phyloP scores from a whole-genome alignment of 2,797 vertebrate genomes.

The Melanotaenia nigrans region DNA sequence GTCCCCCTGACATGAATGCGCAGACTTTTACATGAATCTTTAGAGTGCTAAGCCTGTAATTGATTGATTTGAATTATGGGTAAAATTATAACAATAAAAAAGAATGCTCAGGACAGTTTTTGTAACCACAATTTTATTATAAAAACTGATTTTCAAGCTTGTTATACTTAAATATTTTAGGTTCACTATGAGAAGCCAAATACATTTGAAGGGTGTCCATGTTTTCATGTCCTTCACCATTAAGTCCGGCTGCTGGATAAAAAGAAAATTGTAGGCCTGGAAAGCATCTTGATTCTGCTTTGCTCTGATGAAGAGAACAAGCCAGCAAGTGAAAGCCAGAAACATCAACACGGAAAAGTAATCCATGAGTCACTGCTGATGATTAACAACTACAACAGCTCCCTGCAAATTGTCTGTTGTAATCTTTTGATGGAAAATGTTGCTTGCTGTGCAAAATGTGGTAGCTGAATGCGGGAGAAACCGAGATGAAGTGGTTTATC shows the following conservation, averaged over 20 bases:
- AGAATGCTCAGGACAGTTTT: neutral
- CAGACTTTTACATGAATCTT: neutral
- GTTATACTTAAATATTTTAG: neutral
- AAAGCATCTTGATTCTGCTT: conserved; percentile 14
- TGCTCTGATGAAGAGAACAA: conserved; percentile 14
- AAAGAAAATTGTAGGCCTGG: conserved; percentile 6
- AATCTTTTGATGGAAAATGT: conserved; percentile 3
- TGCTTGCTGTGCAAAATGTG: neutral
- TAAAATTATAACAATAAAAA: neutral
- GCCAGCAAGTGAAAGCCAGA: conserved; percentile 30
- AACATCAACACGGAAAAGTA: conserved; percentile 26
- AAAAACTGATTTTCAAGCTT: neutral
- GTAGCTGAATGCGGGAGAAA: conserved; percentile 1
- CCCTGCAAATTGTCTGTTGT: conserved; percentile 8
- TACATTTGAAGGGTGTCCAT: neutral
- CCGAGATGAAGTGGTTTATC: neutral
- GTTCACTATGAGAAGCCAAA: neutral
- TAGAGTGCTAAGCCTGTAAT: too few species aligned
- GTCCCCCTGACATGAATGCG: neutral
- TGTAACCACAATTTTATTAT: neutral
- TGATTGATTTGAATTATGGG: too few species aligned
- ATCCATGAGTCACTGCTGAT: conserved; percentile 26
- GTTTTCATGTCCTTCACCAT: conserved; percentile 7
- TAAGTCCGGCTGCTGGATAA: conserved; percentile 17
- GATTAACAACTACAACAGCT: conserved; percentile 22